A percentile compares a stretch with the other conserved stretches of the same genome.
These are phyloP conservation scores for Pantherophis alleghaniensis DNA, from an alignment of 2,797 vertebrate genomes.

Conservation along the genomic window DNA sequence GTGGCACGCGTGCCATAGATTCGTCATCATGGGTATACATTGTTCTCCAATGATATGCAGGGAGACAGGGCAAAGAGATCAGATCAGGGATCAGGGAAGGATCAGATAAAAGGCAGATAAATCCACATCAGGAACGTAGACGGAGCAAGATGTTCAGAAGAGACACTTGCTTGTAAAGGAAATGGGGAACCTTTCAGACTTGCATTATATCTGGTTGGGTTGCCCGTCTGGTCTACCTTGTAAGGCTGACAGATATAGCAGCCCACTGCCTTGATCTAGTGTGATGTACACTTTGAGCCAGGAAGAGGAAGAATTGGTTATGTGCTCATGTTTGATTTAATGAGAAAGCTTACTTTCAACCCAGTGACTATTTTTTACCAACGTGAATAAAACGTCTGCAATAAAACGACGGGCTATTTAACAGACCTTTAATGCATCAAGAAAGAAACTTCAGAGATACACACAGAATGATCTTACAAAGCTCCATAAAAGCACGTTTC, in stretches of 20 bases:
- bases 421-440: conserved; percentile 9
- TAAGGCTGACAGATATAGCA: background rate
- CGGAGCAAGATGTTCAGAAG: background rate
- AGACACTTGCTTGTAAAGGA: background rate
- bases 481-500: background rate
- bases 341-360: conserved; percentile 9
- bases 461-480: background rate
- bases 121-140: background rate
- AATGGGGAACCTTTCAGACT: background rate
- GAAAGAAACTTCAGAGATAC: background rate
- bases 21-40: background rate
- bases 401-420: conserved; percentile 21
- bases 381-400: conserved; percentile 11
- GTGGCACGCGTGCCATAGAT: too few species aligned
- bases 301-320: background rate
- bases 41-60: background rate
- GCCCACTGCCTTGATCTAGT: background rate
- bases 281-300: conserved; percentile 5
- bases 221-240: background rate
- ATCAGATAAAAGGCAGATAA: background rate
- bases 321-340: background rate
- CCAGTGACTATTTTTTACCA: conserved; percentile 16
- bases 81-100: too few species aligned
- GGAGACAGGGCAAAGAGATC: background rate
- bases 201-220: background rate